A percentile compares a stretch with the other conserved stretches of the same genome.
Evolutionary conservation across 2,113 vertebrate species (phyloP).

Genomic region (Narcine bancroftii): DNA sequence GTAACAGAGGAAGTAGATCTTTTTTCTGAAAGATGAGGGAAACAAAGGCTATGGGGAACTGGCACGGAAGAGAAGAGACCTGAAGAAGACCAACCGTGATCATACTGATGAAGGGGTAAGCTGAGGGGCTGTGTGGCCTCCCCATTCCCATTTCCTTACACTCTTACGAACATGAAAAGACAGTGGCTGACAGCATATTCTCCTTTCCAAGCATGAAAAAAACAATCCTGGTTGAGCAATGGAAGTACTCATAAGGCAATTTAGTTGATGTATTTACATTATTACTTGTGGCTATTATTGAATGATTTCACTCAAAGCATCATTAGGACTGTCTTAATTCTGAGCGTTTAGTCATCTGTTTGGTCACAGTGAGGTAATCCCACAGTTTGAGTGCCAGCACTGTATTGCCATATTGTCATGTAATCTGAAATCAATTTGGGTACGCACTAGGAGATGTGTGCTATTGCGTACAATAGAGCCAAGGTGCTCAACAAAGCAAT

Average conservation of each 20-base stretch:
- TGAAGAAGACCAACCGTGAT: too few relatives aligned
- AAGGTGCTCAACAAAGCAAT: too few relatives aligned
- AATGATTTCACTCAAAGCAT: background rate
- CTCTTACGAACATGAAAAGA: background rate
- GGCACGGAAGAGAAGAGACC: too few relatives aligned
- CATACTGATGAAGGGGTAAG: too few relatives aligned
- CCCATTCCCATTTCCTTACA: too few relatives aligned
- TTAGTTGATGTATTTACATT: background rate
- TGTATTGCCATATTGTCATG: background rate
- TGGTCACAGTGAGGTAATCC: background rate
- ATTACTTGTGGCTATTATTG: background rate
- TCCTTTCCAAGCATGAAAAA: background rate
- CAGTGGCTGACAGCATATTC: too few relatives aligned
- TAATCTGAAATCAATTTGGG: background rate
- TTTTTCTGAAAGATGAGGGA: too few relatives aligned
- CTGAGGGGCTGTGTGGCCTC: too few relatives aligned
- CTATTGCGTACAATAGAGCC: too few relatives aligned
- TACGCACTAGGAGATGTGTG: too few relatives aligned
- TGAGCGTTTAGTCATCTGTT: background rate
- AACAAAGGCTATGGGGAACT: too few relatives aligned
- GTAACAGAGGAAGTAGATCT: too few relatives aligned
- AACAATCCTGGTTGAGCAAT: background rate
- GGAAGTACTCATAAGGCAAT: background rate
- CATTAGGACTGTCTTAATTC: background rate
- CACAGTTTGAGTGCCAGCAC: background rate